Conservation (phyloP, 2,888 invertebrate species). For the Actias luna region DNA sequence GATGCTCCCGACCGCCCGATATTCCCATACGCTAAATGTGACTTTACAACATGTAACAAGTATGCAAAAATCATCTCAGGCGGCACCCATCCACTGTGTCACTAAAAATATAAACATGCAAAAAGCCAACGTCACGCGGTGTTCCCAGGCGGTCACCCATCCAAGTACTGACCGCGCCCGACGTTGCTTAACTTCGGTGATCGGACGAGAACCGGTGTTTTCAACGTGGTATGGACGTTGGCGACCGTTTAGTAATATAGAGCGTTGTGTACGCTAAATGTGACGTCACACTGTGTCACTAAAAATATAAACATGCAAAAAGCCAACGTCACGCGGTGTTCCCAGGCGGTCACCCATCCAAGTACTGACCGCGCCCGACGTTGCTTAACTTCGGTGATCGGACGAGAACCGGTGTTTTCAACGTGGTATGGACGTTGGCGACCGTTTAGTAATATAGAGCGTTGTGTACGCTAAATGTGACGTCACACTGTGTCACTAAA, state of each 20-base stretch:
- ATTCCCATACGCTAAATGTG: background rate
- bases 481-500: too few relatives aligned
- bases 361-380: conserved; percentile 76
- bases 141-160: conserved; percentile 76
- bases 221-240: too few relatives aligned
- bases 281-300: too few relatives aligned
- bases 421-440: too few relatives aligned
- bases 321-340: conserved; percentile 50
- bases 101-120: too few relatives aligned
- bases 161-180: conserved; percentile 77
- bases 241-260: too few relatives aligned
- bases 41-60: background rate
- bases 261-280: too few relatives aligned
- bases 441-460: too few relatives aligned
- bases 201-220: conserved; percentile 74
- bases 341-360: conserved; percentile 76
- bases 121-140: conserved; percentile 66
- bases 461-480: too few relatives aligned
- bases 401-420: conserved; percentile 76
- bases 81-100: too few relatives aligned
- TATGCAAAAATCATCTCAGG: too few relatives aligned
- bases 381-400: conserved; percentile 79
- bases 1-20: conserved; percentile 19
- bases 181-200: conserved; percentile 78
- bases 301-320: too few relatives aligned